phyloP scores from a whole-genome alignment of 2,888 invertebrate species.

The Drosophila affinis region DNA sequence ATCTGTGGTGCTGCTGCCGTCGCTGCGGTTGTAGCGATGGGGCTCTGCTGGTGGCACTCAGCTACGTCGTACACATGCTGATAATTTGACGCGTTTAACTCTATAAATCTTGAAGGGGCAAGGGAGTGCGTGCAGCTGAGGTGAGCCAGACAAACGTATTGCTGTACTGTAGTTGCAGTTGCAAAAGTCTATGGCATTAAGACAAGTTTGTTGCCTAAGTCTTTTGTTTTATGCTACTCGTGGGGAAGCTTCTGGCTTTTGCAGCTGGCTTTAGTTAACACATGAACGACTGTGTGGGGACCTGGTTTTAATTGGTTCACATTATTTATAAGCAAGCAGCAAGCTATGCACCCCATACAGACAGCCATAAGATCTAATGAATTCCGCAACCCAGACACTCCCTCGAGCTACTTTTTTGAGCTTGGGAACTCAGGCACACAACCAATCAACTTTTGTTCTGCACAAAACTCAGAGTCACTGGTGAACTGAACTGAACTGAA shows the following conservation, averaged over 20 bases:
- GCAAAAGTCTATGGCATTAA: slow-evolving; percentile 22
- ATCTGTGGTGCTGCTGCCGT: slow-evolving; percentile 1
- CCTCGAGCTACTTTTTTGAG: slow-evolving; percentile 22
- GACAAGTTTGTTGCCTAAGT: slow-evolving; percentile 72
- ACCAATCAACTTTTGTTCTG: slow-evolving; percentile 1
- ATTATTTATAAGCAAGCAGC: slow-evolving; percentile 34
- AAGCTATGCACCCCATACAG: neutral
- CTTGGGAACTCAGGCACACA: slow-evolving; percentile 15
- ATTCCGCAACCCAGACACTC: slow-evolving; percentile 33
- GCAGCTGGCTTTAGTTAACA: slow-evolving; percentile 31
- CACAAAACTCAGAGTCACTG: neutral
- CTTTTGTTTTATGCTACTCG: slow-evolving; percentile 57
- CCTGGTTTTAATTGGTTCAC: slow-evolving; percentile 46
- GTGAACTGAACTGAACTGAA: neutral
- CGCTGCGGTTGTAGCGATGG: too few species aligned
- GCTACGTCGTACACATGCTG: slow-evolving; percentile 13
- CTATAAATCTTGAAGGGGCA: neutral
- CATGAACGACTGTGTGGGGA: slow-evolving; percentile 16
- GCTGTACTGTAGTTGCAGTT: neutral
- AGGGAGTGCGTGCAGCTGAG: slow-evolving; percentile 33
- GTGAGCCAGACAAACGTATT: slow-evolving; percentile 15
- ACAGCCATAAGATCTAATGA: slow-evolving; percentile 18
- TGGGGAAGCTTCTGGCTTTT: slow-evolving; percentile 18
- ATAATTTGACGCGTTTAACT: slow-evolving; percentile 29
- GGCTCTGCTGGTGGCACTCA: too few species aligned